Conservation (phyloP, 92 coral and sea anemone species). For the Porites lobata region DNA sequence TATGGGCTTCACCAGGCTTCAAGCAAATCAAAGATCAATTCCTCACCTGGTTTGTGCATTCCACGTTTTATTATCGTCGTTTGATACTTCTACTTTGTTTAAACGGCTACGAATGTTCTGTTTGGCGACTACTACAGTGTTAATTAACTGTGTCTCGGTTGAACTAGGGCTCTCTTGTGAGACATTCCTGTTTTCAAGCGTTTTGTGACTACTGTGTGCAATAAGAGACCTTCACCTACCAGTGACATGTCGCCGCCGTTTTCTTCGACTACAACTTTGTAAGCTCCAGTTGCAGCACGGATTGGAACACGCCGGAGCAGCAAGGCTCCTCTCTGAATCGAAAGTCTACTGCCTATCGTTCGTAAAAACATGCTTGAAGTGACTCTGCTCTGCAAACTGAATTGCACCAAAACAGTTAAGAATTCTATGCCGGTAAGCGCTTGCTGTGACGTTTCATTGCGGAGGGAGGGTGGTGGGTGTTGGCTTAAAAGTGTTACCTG, state of each 20-base stretch:
- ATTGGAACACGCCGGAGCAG: constrained; percentile 37
- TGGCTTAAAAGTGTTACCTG: neutral
- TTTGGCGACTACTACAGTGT: neutral
- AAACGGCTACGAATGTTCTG: neutral
- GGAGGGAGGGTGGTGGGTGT: constrained; percentile 48
- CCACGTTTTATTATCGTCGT: neutral
- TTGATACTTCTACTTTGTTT: neutral
- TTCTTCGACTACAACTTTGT: constrained; percentile 10
- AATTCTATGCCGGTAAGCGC: constrained; percentile 31
- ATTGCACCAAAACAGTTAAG: neutral
- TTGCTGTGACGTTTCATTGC: neutral
- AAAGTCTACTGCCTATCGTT: constrained; percentile 29
- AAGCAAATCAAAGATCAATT: neutral
- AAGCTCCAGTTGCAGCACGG: constrained; percentile 20
- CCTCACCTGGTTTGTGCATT: neutral
- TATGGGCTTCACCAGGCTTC: neutral
- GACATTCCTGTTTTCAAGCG: neutral
- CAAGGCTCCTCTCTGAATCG: constrained; percentile 29
- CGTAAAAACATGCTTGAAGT: constrained; percentile 41
- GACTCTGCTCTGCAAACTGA: neutral
- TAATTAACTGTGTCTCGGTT: too few species aligned
- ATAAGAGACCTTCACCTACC: constrained; percentile 33
- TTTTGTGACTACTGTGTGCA: neutral
- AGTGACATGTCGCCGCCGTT: constrained; percentile 48
- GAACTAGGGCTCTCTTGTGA: neutral